Conservation (phyloP, 2,888 invertebrate genomes). For the Mantis religiosa region DNA sequence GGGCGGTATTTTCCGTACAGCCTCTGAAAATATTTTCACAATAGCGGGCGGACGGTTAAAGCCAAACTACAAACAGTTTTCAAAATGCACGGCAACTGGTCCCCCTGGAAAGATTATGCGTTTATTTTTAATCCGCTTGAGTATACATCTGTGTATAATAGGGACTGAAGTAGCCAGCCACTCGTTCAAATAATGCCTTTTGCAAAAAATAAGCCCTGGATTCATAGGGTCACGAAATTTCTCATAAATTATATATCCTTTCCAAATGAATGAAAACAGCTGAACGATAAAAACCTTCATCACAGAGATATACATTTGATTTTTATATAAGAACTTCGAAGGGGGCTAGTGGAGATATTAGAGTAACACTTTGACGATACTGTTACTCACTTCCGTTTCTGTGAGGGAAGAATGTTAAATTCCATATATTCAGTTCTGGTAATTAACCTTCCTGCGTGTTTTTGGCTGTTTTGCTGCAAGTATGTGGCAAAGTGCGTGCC, state of each 20-base stretch:
- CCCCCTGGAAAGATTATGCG: background rate
- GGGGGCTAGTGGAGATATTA: no score
- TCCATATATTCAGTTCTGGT: no score
- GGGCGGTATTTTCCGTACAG: background rate
- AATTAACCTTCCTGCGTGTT: no score
- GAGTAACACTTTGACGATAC: no score
- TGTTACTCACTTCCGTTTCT: no score
- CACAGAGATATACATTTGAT: background rate
- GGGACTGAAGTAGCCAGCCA: background rate
- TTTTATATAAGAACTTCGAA: background rate
- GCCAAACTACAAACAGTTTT: background rate
- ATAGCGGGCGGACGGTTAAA: background rate
- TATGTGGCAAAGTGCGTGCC: no score
- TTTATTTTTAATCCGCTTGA: background rate
- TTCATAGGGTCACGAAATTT: background rate
- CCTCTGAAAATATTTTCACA: background rate
- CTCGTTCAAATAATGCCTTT: background rate
- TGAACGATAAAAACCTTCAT: background rate
- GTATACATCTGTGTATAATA: background rate
- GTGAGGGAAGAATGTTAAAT: no score
- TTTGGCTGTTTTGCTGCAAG: no score
- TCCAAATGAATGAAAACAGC: no score
- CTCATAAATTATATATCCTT: background rate
- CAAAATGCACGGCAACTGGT: background rate
- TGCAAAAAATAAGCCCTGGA: background rate